Base-by-base conservation (phyloP, 1,140 invertebrate species). In the Rhagoletis pomonella region DNA sequence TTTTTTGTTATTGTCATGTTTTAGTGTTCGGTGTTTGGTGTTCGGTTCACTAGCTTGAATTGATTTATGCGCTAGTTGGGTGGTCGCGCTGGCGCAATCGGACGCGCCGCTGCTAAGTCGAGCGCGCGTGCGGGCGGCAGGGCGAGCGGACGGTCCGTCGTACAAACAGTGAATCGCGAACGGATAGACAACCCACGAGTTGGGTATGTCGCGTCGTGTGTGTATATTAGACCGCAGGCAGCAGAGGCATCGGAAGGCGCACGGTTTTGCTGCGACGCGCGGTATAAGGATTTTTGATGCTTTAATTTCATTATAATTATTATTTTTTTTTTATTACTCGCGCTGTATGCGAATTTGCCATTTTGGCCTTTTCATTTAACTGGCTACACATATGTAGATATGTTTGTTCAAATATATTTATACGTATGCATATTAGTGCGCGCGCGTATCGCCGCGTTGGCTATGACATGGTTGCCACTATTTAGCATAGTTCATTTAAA, bases 51-150 rank as follows among this genome's bases (percentile, higher is more conserved):
- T 81, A 81, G 73, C 73, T 81, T 50, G 73, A 55, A 50, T 81
- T 81, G 73, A 81, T 81, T 81, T 81, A 81, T 81, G 44, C 47
- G 44, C 73, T n/a, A 81, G 14, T 58, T 81, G 73, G 73, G 73
- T 81, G 73, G 73, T 81, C 73, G 73, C 73, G 73, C 73, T 29
- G 44, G 19, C 47, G 73, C 47, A 55, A 81, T 81, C 73, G 73
- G 73, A 55, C 73, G 73, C 73, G 73, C 73, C 73, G 55, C 73
- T 47, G 73, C 73, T 55, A 47, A 4, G 73, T 47, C 47, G 12
- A 29, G 69, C 69, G 42, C 6, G 4, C 64, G 9, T 5, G 39
- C 64, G 12, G 10, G 39, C 29, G n/a, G n/a, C 62, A n/a, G 17
- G 29, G 29, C 29, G 29, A 29, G 29, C 29, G 29, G 1, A 29